phyloP scores from a whole-genome alignment of 2,888 invertebrate species.

The Spodoptera littoralis region DNA sequence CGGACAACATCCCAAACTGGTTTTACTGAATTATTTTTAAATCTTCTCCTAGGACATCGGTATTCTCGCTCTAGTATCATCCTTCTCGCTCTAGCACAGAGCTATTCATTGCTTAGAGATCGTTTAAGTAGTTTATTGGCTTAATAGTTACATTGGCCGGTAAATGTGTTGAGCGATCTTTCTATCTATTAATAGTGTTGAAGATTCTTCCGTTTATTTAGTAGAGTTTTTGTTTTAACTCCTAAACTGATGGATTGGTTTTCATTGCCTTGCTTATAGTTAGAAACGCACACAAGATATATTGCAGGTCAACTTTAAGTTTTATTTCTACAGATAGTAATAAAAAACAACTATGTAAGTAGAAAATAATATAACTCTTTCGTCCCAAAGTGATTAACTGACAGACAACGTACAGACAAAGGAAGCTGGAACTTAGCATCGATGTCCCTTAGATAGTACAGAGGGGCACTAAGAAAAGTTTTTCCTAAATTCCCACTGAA shows the following conservation, averaged over 20 bases:
- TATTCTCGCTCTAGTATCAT: constrained; percentile 25
- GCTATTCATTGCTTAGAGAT: constrained; percentile 32
- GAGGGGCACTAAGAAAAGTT: no score
- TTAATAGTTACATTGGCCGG: constrained; percentile 24
- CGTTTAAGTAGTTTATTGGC: constrained; percentile 39
- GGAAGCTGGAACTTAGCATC: neutral
- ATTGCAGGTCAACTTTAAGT: no score
- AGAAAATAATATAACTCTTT: no score
- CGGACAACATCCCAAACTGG: constrained; percentile 48
- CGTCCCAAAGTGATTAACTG: no score
- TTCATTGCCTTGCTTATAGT: neutral
- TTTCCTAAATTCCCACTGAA: neutral
- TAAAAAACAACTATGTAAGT: no score
- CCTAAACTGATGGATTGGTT: neutral
- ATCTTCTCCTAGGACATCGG: constrained; percentile 49
- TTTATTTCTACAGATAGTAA: no score
- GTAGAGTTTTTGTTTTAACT: neutral
- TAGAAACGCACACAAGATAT: no score
- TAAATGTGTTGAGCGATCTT: neutral
- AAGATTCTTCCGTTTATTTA: neutral
- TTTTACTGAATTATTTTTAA: constrained; percentile 59
- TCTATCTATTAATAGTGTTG: constrained; percentile 11
- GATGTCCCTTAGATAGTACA: neutral
- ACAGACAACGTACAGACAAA: neutral
- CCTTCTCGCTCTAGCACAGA: constrained; percentile 28